Evolutionary conservation across 2,797 vertebrate species (phyloP).

Genomic region (Smutsia temminckii): DNA sequence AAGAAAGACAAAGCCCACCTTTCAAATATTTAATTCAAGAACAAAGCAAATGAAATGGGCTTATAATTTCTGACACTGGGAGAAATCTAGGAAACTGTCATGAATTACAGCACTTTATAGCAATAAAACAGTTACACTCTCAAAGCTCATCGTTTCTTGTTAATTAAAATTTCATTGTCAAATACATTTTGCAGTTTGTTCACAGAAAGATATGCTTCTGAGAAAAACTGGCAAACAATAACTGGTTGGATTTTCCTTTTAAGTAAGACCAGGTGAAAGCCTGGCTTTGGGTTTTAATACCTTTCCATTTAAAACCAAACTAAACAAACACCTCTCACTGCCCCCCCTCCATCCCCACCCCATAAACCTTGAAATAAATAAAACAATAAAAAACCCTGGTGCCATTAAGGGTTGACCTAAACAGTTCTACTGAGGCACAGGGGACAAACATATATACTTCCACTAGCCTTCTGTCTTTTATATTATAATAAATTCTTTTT

Average conservation of each 20-base stretch:
- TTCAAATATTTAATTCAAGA: constrained; percentile 34
- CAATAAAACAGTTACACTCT: neutral
- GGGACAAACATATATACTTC: neutral
- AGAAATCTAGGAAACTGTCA: constrained; percentile 1
- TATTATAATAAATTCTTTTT: constrained; percentile 38
- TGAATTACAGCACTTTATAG: neutral
- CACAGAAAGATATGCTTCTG: constrained; percentile 31
- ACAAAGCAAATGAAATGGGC: neutral
- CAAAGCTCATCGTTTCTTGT: constrained; percentile 29
- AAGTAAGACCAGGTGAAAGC: constrained; percentile 9
- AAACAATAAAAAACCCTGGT: too few species aligned
- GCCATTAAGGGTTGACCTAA: neutral
- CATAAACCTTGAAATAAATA: neutral
- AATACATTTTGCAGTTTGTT: constrained; percentile 39
- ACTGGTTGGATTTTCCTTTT: constrained; percentile 28
- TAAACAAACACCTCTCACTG: neutral
- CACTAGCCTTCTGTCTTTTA: neutral
- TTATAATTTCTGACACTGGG: constrained; percentile 20
- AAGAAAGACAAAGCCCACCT: constrained; percentile 27
- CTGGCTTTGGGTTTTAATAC: constrained; percentile 21
- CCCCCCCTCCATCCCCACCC: too few species aligned
- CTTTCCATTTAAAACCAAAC: neutral
- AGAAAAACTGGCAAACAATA: constrained; percentile 20
- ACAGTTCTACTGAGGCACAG: neutral
- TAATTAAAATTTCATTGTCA: constrained; percentile 67